phyloP scores from a whole-genome alignment of 2,888 invertebrate genomes.

The Epinotia ramella region DNA sequence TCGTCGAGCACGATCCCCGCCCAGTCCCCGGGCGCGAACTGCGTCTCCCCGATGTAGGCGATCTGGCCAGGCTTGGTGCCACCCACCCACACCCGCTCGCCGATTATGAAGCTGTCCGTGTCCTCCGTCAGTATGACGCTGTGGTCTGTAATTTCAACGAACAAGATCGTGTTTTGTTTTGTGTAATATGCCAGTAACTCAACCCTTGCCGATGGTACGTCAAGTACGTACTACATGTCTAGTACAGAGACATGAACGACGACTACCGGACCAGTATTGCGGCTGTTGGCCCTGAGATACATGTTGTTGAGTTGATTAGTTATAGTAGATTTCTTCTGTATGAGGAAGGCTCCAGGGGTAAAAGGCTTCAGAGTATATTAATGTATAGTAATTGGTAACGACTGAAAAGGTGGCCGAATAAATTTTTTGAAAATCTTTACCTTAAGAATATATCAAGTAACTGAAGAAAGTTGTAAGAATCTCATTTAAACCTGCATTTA shows the following conservation, averaged over 20 bases:
- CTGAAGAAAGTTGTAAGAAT: conserved; percentile 50
- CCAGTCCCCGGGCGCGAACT: conserved; percentile 99
- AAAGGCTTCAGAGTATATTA: conserved; percentile 12
- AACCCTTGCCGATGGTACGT: no score
- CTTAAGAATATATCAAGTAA: conserved; percentile 1
- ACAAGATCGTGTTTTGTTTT: conserved; percentile 18
- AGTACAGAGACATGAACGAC: neutral
- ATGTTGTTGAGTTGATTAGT: no score
- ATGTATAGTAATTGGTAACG: neutral
- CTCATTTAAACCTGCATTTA: conserved; percentile 24
- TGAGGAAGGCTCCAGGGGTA: neutral
- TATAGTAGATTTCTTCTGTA: neutral
- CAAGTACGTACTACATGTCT: no score
- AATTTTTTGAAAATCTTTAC: no score
- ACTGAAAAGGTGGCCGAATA: neutral
- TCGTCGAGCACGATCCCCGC: conserved; percentile 98
- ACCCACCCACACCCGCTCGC: conserved; percentile 97
- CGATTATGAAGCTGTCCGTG: conserved; percentile 98
- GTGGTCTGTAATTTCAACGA: conserved; percentile 87
- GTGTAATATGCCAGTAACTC: neutral
- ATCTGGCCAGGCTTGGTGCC: conserved; percentile 96
- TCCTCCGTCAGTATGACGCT: conserved; percentile 94
- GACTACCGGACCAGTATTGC: no score
- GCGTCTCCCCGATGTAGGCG: conserved; percentile 97
- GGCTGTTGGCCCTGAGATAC: no score